A percentile compares a stretch with the other conserved stretches of the same genome.
Conservation (phyloP, 2,888 invertebrate species). For the Cylindroiulus punctatus region DNA sequence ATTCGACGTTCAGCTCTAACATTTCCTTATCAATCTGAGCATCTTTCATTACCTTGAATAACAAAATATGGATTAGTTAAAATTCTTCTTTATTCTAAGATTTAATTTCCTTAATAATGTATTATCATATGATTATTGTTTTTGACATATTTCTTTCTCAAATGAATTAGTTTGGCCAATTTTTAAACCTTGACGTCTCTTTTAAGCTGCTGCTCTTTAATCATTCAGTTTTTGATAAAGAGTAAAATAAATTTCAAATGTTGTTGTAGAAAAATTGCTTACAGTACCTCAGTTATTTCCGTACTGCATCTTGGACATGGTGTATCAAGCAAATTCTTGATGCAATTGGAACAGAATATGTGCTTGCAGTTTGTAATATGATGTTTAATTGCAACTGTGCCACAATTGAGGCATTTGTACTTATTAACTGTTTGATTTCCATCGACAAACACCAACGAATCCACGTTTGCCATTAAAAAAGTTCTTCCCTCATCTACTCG, state of each 20-base stretch:
- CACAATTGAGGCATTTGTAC: not conserved
- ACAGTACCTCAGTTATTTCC: not conserved
- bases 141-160: no score
- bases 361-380: not conserved
- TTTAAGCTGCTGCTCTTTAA: no score
- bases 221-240: not conserved
- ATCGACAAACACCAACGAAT: not conserved
- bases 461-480: not conserved
- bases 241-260: no score
- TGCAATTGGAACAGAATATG: not conserved
- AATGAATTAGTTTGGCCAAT: no score
- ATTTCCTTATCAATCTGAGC: not conserved
- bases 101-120: not conserved
- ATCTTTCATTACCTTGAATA: not conserved
- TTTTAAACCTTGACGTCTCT: no score
- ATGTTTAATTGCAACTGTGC: not conserved
- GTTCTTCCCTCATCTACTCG: not conserved
- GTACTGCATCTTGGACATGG: not conserved
- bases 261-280: not conserved
- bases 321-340: not conserved
- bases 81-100: no score
- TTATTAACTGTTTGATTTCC: not conserved
- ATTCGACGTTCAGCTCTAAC: not conserved
- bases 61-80: no score
- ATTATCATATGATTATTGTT: no score